Conservation (phyloP, 2,888 invertebrate species). For the Lycophotia porphyrea region DNA sequence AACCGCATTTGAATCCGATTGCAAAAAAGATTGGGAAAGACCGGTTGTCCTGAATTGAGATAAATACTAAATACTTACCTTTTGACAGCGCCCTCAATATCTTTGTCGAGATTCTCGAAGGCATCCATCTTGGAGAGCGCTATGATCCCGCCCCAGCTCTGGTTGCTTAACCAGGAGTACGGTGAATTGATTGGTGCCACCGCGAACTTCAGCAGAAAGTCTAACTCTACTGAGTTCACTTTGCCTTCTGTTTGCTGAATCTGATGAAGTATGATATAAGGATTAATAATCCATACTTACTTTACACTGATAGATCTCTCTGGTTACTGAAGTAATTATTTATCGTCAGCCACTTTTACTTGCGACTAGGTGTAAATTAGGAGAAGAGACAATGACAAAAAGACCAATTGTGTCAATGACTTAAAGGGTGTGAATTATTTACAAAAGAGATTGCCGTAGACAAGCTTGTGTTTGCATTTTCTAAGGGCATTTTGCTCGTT, state of each 20-base stretch:
- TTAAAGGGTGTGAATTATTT: neutral
- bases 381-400: neutral
- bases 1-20: neutral
- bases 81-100: conserved; percentile 97
- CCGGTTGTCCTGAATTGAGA: neutral
- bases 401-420: too few relatives aligned
- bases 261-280: conserved; percentile 63
- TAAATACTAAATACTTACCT: conserved; percentile 80
- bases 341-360: neutral
- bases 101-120: conserved; percentile 96
- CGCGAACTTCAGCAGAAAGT: conserved; percentile 96
- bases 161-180: conserved; percentile 95
- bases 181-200: conserved; percentile 93
- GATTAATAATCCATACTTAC: neutral
- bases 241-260: conserved; percentile 90
- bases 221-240: conserved; percentile 94
- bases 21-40: neutral
- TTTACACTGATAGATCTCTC: neutral
- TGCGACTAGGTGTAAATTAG: neutral
- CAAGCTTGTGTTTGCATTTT: neutral
- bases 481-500: neutral
- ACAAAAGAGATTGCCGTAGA: neutral
- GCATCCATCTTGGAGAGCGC: conserved; percentile 94
- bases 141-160: conserved; percentile 95
- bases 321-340: neutral